Evolutionary conservation across 2,888 invertebrate species (phyloP).

Genomic region (Melanchra persicariae): DNA sequence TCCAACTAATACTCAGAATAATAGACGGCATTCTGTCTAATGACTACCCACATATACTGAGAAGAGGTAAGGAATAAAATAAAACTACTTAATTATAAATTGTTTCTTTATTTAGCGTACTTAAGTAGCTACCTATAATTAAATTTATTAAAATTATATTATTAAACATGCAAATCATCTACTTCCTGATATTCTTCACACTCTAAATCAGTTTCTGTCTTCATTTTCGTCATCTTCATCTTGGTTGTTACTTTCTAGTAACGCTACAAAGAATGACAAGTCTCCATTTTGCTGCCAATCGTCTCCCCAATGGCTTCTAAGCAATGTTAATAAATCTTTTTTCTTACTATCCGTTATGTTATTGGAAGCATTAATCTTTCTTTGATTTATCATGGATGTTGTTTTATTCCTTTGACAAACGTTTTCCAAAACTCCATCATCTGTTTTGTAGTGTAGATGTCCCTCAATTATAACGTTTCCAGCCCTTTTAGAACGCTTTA

Average conservation of each 20-base stretch:
- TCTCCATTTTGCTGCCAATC: slow-evolving; percentile 40
- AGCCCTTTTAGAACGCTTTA: no score
- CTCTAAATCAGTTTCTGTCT: slow-evolving; percentile 16
- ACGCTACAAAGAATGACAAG: slow-evolving; percentile 25
- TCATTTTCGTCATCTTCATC: no score
- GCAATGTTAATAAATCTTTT: slow-evolving; percentile 44
- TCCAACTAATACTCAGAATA: slow-evolving; percentile 20
- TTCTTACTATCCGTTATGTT: slow-evolving; percentile 32
- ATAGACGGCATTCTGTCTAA: slow-evolving; percentile 15
- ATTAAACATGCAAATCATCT: slow-evolving; percentile 33
- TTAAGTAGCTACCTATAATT: slow-evolving; percentile 13
- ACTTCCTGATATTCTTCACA: slow-evolving; percentile 35
- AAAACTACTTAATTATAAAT: slow-evolving; percentile 21
- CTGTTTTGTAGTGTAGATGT: no score
- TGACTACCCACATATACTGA: slow-evolving; percentile 3
- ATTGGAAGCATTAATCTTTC: slow-evolving; percentile 38
- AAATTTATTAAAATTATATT: background rate
- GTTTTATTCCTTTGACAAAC: slow-evolving; percentile 44
- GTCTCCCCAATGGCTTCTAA: slow-evolving; percentile 43
- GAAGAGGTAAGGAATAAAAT: slow-evolving; percentile 22
- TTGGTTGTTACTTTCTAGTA: background rate
- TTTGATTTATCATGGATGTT: slow-evolving; percentile 44
- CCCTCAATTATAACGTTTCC: no score
- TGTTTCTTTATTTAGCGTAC: slow-evolving; percentile 12
- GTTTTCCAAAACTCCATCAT: slow-evolving; percentile 54